Percentiles rank a stretch among this genome's conserved stretches.
phyloP scores from a whole-genome alignment of 2,888 invertebrate genomes.

The Neria commutata region DNA sequence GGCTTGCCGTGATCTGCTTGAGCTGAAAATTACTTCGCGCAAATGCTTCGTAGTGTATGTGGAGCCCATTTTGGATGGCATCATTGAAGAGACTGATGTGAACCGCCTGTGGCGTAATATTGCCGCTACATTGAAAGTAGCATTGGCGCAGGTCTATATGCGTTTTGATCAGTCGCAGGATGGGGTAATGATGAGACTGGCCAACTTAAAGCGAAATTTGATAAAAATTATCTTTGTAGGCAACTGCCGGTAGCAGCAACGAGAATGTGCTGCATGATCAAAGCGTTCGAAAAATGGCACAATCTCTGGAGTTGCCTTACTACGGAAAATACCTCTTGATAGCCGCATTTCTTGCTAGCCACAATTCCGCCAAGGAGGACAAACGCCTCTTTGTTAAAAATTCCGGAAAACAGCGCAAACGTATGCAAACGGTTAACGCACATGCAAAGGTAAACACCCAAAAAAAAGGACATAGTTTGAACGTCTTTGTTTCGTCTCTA shows the following conservation, averaged over 20 bases:
- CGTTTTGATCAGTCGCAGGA: conserved; percentile 63
- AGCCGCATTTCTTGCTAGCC: conserved; percentile 90
- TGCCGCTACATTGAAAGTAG: conserved; percentile 74
- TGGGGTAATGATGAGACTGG: conserved; percentile 10
- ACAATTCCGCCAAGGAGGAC: conserved; percentile 89
- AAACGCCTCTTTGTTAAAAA: conserved; percentile 84
- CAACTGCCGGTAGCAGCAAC: background rate
- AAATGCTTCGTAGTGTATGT: conserved; percentile 78
- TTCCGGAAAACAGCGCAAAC: conserved; percentile 75
- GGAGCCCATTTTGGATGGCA: conserved; percentile 75
- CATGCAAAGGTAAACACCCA: conserved; percentile 67
- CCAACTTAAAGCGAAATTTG: no score
- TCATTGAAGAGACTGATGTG: conserved; percentile 69
- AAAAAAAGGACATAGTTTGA: background rate
- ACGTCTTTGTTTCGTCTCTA: background rate
- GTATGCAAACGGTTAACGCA: conserved; percentile 67
- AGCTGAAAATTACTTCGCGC: conserved; percentile 81
- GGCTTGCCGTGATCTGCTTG: conserved; percentile 83
- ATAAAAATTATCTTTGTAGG: no score
- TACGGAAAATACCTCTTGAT: conserved; percentile 90
- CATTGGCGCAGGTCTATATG: conserved; percentile 79
- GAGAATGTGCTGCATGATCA: conserved; percentile 33
- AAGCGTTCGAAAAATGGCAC: conserved; percentile 66
- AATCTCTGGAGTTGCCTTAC: conserved; percentile 80
- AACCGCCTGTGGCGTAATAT: conserved; percentile 81